Base-by-base conservation (phyloP, 2,113 vertebrate genomes). In the Pollimyrus isidori region DNA sequence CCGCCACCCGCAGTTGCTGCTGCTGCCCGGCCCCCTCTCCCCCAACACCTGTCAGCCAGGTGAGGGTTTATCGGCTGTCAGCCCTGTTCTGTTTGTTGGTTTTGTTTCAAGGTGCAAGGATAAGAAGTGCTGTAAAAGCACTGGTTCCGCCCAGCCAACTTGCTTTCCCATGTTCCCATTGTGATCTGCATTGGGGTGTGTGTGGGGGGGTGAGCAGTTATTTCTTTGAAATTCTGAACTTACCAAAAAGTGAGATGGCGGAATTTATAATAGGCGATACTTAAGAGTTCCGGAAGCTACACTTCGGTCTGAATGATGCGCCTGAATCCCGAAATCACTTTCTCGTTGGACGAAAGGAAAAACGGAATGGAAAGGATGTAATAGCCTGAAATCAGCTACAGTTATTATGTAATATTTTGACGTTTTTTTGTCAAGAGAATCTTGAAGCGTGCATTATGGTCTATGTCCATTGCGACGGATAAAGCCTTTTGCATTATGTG, bases 31-130 rank as follows among this genome's bases (percentile, higher is more conserved):
- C 45, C 87, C 45, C 56, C 48, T 90, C 58, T 85, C 39, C 90
- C 88, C 89, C 90, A 94, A 35, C 94, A 95, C 93, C 94, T 95
- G 95, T 92, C 84, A 11, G 0, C 58, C 93, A 94, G 93, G 94
- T 92, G 92, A 92, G 88, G 50, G 19, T 92, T 91, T 86, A 93
- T 90, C 90, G 86, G 83, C 90, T 73, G 89, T 89, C 80, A 90
- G 89, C 48, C n/a, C 89, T 21, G 46, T 58, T 56, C 89, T 21
- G 82, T 88, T 86, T 89, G 86, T 89, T 80, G 52, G 76, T 85
- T 90, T 88, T 88, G 80, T 90, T 88, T 46, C 48, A 58, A 88
- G 76, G 87, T 88, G 87, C 80, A 30, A 82, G 82, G 80, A 88
- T 88, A 82, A 88, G 87, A 7, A 84, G 58, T 46, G 42, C 83